phyloP scores from a whole-genome alignment of 2,888 invertebrate species.

The Philereme transversata region DNA sequence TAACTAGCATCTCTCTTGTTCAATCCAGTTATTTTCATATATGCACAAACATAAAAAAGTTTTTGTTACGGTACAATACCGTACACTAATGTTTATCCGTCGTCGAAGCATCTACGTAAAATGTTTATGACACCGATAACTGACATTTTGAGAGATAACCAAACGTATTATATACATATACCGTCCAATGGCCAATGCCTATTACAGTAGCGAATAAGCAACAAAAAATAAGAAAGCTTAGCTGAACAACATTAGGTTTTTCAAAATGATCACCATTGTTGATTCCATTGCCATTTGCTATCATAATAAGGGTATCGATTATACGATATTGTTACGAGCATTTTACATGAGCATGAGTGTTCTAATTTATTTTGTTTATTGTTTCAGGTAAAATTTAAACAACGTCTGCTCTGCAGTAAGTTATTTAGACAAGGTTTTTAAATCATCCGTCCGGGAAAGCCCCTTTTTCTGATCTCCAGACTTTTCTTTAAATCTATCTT shows the following conservation, averaged over 20 bases:
- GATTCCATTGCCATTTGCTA: too few species aligned
- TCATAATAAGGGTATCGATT: too few species aligned
- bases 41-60: conserved; percentile 3
- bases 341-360: neutral
- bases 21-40: conserved; percentile 6
- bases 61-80: neutral
- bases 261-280: too few species aligned
- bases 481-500: too few species aligned
- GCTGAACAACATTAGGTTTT: too few species aligned
- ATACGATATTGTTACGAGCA: too few species aligned
- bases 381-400: conserved; percentile 41
- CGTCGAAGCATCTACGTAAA: conserved; percentile 50
- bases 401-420: conserved; percentile 8
- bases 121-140: conserved; percentile 76
- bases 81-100: conserved; percentile 4
- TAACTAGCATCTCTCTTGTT: conserved; percentile 10
- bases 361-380: conserved; percentile 30
- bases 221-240: too few species aligned
- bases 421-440: neutral
- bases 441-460: too few species aligned
- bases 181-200: conserved; percentile 35
- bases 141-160: conserved; percentile 56
- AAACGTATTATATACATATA: too few species aligned
- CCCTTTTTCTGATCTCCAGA: too few species aligned
- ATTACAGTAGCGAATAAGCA: conserved; percentile 1